These are phyloP conservation scores for Linnaemya vulpina DNA, from an alignment of 2,888 invertebrate species.

Conservation along the genomic window DNA sequence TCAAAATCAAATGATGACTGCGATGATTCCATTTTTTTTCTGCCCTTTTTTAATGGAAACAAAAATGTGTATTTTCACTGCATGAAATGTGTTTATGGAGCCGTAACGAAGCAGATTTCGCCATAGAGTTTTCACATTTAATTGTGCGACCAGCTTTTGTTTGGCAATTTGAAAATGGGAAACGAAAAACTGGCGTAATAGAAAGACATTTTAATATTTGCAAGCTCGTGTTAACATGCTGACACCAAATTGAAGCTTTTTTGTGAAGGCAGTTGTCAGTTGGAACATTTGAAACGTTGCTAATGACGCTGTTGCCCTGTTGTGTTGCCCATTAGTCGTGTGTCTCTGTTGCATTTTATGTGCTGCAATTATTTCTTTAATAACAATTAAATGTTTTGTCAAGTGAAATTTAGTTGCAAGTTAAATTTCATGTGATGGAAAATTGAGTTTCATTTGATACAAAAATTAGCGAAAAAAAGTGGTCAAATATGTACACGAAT, in stretches of 20 bases:
- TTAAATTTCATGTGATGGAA: constrained; percentile 46
- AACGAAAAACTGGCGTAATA: background rate
- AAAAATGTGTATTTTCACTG: constrained; percentile 38
- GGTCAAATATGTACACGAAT: background rate
- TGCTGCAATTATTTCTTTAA: constrained; percentile 48
- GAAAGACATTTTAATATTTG: constrained; percentile 14
- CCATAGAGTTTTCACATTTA: constrained; percentile 43
- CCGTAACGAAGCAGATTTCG: constrained; percentile 48
- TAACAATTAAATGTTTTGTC: constrained; percentile 45
- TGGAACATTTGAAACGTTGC: constrained; percentile 24
- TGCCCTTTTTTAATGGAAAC: background rate
- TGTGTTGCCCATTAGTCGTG: constrained; percentile 43
- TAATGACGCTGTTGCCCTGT: constrained; percentile 31
- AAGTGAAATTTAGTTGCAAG: constrained; percentile 43
- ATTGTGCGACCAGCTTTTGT: constrained; percentile 45
- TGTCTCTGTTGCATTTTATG: constrained; percentile 57
- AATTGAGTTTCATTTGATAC: background rate
- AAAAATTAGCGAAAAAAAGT: background rate
- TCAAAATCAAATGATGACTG: constrained; percentile 59
- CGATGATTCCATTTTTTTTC: background rate
- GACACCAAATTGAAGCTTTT: constrained; percentile 40
- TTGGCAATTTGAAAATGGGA: constrained; percentile 30
- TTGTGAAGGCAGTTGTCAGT: constrained; percentile 34
- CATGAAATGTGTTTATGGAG: constrained; percentile 53
- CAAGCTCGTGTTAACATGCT: constrained; percentile 53